These are phyloP conservation scores for Leuciscus idus DNA, from an alignment of 2,113 vertebrate genomes.

Conservation along the genomic window DNA sequence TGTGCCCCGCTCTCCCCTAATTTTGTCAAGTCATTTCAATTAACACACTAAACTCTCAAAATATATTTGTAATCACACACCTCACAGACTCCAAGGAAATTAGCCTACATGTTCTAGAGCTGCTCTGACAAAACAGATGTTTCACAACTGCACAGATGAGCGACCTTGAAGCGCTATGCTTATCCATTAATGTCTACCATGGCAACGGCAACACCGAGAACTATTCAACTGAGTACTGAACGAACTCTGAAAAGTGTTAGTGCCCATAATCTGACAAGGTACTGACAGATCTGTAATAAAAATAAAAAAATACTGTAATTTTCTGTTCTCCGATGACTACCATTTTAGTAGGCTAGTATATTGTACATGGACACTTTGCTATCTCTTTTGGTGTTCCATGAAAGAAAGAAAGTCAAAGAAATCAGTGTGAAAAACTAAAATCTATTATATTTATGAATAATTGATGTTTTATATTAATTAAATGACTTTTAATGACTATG, in stretches of 20 bases:
- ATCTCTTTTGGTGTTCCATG: not conserved
- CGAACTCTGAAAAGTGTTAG: slow-evolving; percentile 36
- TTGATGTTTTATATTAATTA: not conserved
- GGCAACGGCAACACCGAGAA: slow-evolving; percentile 60
- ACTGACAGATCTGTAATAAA: not conserved
- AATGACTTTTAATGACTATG: not conserved
- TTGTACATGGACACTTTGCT: not conserved
- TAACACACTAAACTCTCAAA: not conserved
- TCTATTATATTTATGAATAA: not conserved
- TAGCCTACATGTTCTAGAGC: slow-evolving; percentile 29
- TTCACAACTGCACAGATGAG: slow-evolving; percentile 32
- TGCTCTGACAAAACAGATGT: slow-evolving; percentile 21
- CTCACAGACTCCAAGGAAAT: slow-evolving; percentile 9
- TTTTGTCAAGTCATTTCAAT: not conserved
- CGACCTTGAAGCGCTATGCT: slow-evolving; percentile 47
- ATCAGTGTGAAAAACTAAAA: not conserved
- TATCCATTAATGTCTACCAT: slow-evolving; percentile 61
- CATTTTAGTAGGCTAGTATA: not conserved
- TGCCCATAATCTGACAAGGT: not conserved
- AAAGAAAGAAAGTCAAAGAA: not conserved
- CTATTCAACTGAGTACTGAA: slow-evolving; percentile 13
- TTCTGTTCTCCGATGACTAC: not conserved
- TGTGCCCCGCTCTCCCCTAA: too few species aligned
- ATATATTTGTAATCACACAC: not conserved
- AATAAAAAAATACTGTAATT: not conserved